phyloP scores from a whole-genome alignment of 2,113 vertebrate species.

The Lasiurus borealis region DNA sequence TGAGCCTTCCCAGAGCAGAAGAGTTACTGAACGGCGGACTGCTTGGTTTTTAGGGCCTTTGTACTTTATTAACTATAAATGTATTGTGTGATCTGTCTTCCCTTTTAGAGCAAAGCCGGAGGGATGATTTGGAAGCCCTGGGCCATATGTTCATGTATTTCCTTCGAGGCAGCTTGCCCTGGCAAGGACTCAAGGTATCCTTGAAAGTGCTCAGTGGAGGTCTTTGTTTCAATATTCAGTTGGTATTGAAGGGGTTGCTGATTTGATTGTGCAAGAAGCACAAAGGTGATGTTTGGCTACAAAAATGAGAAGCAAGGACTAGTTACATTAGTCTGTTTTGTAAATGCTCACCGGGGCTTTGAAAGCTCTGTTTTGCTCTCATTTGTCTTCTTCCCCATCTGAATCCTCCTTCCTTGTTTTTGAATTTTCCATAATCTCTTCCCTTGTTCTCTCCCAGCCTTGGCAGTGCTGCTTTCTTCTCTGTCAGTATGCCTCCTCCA shows the following conservation, averaged over 20 bases:
- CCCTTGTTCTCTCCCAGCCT: neutral
- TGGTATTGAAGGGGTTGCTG: conserved; percentile 38
- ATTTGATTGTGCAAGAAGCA: neutral
- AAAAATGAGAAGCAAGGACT: neutral
- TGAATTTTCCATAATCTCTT: neutral
- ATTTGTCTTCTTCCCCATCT: neutral
- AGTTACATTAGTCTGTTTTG: neutral
- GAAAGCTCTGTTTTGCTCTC: conserved; percentile 11
- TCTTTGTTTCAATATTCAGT: conserved; percentile 65
- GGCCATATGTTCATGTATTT: conserved; percentile 99
- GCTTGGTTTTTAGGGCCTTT: conserved; percentile 65
- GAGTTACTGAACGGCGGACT: conserved; percentile 14
- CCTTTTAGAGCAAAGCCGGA: conserved; percentile 96
- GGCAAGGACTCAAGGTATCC: conserved; percentile 98
- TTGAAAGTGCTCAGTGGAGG: conserved; percentile 62
- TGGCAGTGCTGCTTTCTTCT: conserved; percentile 35
- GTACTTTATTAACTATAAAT: conserved; percentile 71
- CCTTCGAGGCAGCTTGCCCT: conserved; percentile 98
- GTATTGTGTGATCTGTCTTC: conserved; percentile 80
- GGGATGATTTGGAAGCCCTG: conserved; percentile 98
- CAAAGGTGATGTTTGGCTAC: neutral
- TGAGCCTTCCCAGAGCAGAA: too few species aligned
- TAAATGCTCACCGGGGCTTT: neutral
- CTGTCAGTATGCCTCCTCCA: conserved; percentile 27
- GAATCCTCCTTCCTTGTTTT: conserved; percentile 36